A percentile compares a stretch with the other conserved stretches of the same genome.
Evolutionary conservation across 1,140 invertebrate genomes (phyloP).

Genomic region (Phymastichus coffea): DNA sequence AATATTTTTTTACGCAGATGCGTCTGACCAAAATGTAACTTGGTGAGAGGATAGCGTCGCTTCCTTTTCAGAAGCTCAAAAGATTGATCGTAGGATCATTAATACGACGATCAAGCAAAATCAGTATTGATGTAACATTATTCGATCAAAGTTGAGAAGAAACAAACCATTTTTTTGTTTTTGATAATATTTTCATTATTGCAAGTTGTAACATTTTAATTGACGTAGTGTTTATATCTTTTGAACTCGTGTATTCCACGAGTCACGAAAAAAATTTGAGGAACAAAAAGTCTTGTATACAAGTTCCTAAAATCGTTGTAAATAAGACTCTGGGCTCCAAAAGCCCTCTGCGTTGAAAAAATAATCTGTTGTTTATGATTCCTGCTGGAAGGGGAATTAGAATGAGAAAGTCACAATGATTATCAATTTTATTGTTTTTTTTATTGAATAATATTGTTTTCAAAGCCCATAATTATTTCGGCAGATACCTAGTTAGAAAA

Average conservation of each 20-base stretch:
- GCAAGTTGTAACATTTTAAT: neutral
- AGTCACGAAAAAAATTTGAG: neutral
- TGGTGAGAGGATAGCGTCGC: neutral
- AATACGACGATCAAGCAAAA: slow-evolving; percentile 6
- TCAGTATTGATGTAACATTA: slow-evolving; percentile 21
- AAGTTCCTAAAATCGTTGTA: slow-evolving; percentile 21
- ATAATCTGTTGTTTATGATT: slow-evolving; percentile 11
- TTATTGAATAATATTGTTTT: too few relatives aligned
- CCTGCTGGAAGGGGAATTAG: slow-evolving; percentile 6
- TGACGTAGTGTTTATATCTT: neutral
- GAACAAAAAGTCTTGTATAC: slow-evolving; percentile 13
- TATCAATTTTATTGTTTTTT: too few relatives aligned
- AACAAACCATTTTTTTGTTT: slow-evolving; percentile 5
- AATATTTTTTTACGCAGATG: slow-evolving; percentile 21
- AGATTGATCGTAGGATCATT: neutral
- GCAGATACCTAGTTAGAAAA: too few relatives aligned
- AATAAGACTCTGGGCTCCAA: slow-evolving; percentile 15
- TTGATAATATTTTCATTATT: slow-evolving; percentile 1
- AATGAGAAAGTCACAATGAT: neutral
- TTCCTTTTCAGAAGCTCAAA: slow-evolving; percentile 6
- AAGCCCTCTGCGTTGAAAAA: slow-evolving; percentile 12
- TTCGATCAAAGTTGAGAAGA: slow-evolving; percentile 12
- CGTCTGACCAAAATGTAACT: slow-evolving; percentile 3
- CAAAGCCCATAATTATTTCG: too few relatives aligned
- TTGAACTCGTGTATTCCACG: neutral